Evolutionary conservation across 2,113 vertebrate species (phyloP).

Genomic region (Oenanthe oenanthe): DNA sequence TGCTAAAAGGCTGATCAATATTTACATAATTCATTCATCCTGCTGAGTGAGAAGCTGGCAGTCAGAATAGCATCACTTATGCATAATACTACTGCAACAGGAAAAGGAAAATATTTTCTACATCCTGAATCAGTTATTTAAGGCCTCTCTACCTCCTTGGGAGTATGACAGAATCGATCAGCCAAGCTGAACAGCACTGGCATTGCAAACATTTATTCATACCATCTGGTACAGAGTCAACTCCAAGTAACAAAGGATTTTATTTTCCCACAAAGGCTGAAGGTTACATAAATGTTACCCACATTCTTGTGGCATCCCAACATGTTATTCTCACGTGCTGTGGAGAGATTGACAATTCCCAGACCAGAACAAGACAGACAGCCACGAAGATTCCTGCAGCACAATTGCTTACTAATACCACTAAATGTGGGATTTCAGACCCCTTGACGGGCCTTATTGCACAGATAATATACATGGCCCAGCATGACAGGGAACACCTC

Average conservation of each 20-base stretch:
- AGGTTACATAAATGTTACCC: slow-evolving; percentile 43
- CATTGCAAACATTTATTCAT: slow-evolving; percentile 67
- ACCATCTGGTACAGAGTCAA: slow-evolving; percentile 68
- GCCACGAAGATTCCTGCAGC: slow-evolving; percentile 3
- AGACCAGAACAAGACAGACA: slow-evolving; percentile 27
- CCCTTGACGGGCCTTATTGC: not conserved
- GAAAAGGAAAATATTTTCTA: slow-evolving; percentile 63
- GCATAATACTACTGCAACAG: slow-evolving; percentile 31
- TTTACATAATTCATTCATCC: slow-evolving; percentile 13
- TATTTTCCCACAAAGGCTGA: slow-evolving; percentile 71
- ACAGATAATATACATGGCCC: not conserved
- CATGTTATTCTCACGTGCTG: slow-evolving; percentile 47
- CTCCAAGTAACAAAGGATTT: slow-evolving; percentile 68
- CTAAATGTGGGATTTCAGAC: not conserved
- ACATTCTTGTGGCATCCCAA: slow-evolving; percentile 44
- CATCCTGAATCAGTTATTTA: slow-evolving; percentile 65
- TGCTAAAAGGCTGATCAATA: slow-evolving; percentile 24
- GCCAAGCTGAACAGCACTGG: slow-evolving; percentile 59
- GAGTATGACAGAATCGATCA: slow-evolving; percentile 65
- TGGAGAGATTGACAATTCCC: slow-evolving; percentile 24
- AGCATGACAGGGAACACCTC: slow-evolving; percentile 19
- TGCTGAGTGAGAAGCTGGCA: not conserved
- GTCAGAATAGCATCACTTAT: slow-evolving; percentile 5
- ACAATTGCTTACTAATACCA: slow-evolving; percentile 20
- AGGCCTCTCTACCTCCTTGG: slow-evolving; percentile 43